Base-by-base conservation (phyloP, 2,888 invertebrate genomes). In the Scaptomyza cyrtandrae region DNA sequence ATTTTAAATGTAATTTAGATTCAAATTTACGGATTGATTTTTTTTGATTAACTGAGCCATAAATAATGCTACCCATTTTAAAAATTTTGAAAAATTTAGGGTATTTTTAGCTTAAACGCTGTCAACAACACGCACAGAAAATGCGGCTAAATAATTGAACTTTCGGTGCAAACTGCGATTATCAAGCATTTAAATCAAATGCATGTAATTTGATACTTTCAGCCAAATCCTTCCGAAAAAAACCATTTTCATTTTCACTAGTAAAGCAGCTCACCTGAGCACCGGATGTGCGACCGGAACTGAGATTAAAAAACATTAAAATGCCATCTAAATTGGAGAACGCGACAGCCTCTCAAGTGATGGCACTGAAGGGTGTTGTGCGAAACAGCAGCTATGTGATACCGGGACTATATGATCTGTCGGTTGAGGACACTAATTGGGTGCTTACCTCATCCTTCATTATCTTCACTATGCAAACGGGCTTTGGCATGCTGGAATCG, bases 381-480 rank as follows among this genome's bases (percentile, higher is more conserved):
- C 86, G 91, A 11, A 92, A 91, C 61, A 91, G 91, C 70, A 92
- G 91, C 61, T 92, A 92, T 84, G 91, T 92, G 13, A 92, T 93
- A 65, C 93, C 95, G 0, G 95, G 95, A 50, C 93, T 94, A 14
- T 96, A 94, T 84, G 93, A 94, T 86, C 94, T 96, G 35, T 95
- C 94, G 67, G 94, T 94, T 7, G 97, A 97, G 90, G 98, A 98
- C 89, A 96, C 97, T 11, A 96, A 96, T 82, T 98, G 97, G 97
- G 96, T 98, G 53, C 93, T 98, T 59, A 96, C 97, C 0, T 96
- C 96, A 55, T 95, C 97, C 0, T 97, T 98, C 90, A 97, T 98
- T 86, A 97, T 97, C 76, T 97, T 98, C 91, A 97, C 97, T 0
- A 98, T 98, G 98, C 97, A 97, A 93, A 97, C 97, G 71, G 97